Evolutionary conservation across 1,140 invertebrate genomes (phyloP), one percentile per base, ranked within the genome.

Genomic region (Dendroctonus ponderosae): DNA sequence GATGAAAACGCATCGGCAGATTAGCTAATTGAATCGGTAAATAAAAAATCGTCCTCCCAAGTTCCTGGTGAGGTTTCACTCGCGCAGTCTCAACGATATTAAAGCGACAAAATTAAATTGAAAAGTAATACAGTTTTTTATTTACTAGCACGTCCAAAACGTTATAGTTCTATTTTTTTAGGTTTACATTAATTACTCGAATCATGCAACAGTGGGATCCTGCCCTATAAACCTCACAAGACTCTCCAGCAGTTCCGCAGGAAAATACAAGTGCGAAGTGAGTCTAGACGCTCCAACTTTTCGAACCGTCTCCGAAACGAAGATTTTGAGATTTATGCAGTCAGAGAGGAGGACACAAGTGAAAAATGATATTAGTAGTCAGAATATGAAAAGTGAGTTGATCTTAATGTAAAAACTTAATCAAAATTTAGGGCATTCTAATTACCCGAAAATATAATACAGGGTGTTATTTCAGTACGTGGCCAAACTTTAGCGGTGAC

Each of bases 251-350:
- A 68, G 69, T 42, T 69, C 71, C 11, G 75, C 75, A 40, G 86
- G 86, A 4, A 76, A 78, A 40, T 88, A 87, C 74, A 78, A 76
- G n/a, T 86, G 85, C 71, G 85, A 86, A 72, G 82, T 86, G 37
- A 81, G 80, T 38, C 76, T 82, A 4, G 85, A 86, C 70, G 79
- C 75, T 0, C 84, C 85, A 4, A 80, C 74, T 54, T 86, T 86
- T 71, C 75, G 79, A 52, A 84, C 82, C 0, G 80, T 78, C 5
- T 66, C 64, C 0, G 40, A 48, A 12, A 26, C 50, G 11, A 60
- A 39, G 5, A 37, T 37, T 52, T 53, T 69, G 15, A 63, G 15
- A 38, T 43, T 68, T 11, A 38, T 58, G 15, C 61, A 58, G 44
- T 63, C 9, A 11, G 52, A 46, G 0, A 58, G 49, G 12, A 50